phyloP scores from a whole-genome alignment of 2,797 vertebrate genomes.

The Nasua narica region DNA sequence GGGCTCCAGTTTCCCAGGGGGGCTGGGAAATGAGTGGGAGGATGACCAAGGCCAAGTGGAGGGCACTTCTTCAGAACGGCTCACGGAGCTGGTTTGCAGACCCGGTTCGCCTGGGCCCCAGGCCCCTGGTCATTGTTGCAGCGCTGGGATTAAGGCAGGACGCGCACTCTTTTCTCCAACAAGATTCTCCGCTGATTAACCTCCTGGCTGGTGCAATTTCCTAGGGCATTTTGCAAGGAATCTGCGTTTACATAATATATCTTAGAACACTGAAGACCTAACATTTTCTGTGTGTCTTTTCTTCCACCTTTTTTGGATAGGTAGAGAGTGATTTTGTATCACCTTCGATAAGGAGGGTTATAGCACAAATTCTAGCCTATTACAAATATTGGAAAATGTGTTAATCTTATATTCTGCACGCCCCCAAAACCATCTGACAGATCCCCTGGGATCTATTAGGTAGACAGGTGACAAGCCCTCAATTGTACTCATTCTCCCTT shows the following conservation, averaged over 20 bases:
- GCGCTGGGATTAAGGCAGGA: conserved; percentile 11
- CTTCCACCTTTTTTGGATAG: background rate
- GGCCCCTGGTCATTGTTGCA: background rate
- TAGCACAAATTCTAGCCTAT: conserved; percentile 48
- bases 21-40: conserved; percentile 10
- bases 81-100: rapidly evolving
- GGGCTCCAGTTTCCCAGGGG: conserved; percentile 25
- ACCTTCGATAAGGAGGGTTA: conserved; percentile 54
- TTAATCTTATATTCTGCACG: conserved; percentile 47
- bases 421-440: background rate
- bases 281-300: conserved; percentile 73
- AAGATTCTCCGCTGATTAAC: conserved; percentile 56
- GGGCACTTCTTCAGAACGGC: background rate
- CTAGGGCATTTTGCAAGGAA: conserved; percentile 74
- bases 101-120: background rate
- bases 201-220: conserved; percentile 73
- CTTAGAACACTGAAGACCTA: conserved; percentile 72
- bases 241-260: conserved; percentile 82
- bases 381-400: conserved; percentile 50
- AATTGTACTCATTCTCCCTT: conserved; percentile 1
- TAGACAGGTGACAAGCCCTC: conserved; percentile 26
- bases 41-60: conserved; percentile 33
- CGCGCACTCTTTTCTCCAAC: background rate
- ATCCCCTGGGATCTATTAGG: conserved; percentile 2
- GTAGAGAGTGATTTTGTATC: conserved; percentile 35